A percentile compares a stretch with the other conserved stretches of the same genome.
phyloP scores from a whole-genome alignment of 2,113 vertebrate genomes.

The Pituophis catenifer region DNA sequence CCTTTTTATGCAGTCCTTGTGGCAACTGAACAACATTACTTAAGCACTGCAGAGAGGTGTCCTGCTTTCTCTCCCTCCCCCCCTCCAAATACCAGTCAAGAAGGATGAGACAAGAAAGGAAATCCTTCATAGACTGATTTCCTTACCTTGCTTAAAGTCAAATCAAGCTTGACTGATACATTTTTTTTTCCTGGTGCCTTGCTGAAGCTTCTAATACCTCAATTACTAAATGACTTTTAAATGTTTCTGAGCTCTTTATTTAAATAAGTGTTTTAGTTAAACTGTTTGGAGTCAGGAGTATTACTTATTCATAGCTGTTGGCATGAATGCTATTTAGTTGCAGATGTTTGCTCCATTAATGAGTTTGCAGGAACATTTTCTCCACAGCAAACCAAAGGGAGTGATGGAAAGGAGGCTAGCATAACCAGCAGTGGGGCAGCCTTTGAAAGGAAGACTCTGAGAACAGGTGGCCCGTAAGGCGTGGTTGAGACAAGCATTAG shows the following conservation, averaged over 20 bases:
- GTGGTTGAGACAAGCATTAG: neutral
- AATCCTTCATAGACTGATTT: neutral
- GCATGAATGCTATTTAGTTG: neutral
- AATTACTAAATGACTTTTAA: slow-evolving; percentile 35
- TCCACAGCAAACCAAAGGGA: neutral
- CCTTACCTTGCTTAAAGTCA: neutral
- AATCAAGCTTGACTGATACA: slow-evolving; percentile 2
- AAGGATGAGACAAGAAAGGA: neutral
- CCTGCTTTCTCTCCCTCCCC: accelerated
- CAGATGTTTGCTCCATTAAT: slow-evolving; percentile 7
- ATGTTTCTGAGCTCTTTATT: slow-evolving; percentile 32
- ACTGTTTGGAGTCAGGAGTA: neutral
- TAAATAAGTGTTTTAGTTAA: slow-evolving; percentile 35
- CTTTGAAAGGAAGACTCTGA: slow-evolving; percentile 46
- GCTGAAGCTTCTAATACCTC: slow-evolving; percentile 36
- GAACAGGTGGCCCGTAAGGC: slow-evolving; percentile 14
- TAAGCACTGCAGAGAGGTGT: neutral
- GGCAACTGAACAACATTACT: neutral
- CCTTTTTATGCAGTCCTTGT: neutral
- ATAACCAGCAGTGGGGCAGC: neutral
- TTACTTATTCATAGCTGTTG: slow-evolving; percentile 27
- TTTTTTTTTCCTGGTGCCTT: slow-evolving; percentile 25
- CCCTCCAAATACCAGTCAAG: neutral
- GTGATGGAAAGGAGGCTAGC: neutral
- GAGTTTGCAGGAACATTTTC: slow-evolving; percentile 14